Base-by-base conservation (phyloP, 2,113 vertebrate species). In the Polyodon spathula region DNA sequence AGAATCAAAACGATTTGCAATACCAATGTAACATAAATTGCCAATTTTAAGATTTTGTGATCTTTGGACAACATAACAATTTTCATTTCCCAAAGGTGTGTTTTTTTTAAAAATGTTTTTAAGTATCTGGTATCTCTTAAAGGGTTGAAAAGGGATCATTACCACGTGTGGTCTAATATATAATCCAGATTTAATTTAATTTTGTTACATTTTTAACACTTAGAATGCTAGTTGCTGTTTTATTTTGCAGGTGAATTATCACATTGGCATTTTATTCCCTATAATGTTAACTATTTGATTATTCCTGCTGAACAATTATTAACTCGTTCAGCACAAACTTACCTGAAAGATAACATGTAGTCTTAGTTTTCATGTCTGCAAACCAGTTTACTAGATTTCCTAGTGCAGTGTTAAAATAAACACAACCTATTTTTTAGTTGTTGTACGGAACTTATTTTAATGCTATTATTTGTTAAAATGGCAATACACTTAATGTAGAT, bases 61-160 rank as follows among this genome's bases (percentile, higher is more conserved):
- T n/a, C 37, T 51, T 46, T 58, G 37, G 16, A 27, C 37, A 63
- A 37, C 15, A 50, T 5, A n/a, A 55, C 60, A n/a, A n/a, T 63
- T 54, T 54, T 11, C 55, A 62, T 48, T 68, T n/a, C n/a, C n/a
- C n/a, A n/a, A n/a, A n/a, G n/a, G 52, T 51, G 5, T 63, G 56
- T 66, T 63, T 60, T 51, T 39, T 51, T 12, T 16, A 40, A 4
- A 61, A n/a, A 15, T 10, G 4, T 51, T 52, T 50, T 63, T 54
- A 62, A 17, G 37, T 37, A 53, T 58, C 61, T 72, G 70, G 61
- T 63, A 68, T 65, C 56, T 69, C 58, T 62, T 10, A 38, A 62
- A 58, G 68, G 73, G 69, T 76, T 64, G 70, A 88, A 85, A 86
- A 73, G 76, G 73, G 27, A 27, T 2, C 27, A 85, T 78, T 68